Evolutionary conservation across 2,888 invertebrate genomes (phyloP).

Genomic region (Drosophila ustulata): DNA sequence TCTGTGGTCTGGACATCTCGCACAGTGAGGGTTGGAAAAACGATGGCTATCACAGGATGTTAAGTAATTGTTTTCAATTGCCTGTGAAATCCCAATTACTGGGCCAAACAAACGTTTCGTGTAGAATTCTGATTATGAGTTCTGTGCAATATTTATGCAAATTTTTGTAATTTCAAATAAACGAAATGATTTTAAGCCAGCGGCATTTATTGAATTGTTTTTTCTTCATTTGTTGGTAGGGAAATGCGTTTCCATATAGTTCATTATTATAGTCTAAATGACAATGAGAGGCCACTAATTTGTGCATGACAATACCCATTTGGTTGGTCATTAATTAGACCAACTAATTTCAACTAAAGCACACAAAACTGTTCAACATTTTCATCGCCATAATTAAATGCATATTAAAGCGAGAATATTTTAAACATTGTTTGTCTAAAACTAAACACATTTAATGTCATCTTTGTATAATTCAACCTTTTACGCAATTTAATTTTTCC

Average conservation of each 20-base stretch:
- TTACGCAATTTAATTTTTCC: slow-evolving; percentile 22
- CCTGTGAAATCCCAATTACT: slow-evolving; percentile 17
- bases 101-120: background rate
- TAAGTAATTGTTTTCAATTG: slow-evolving; percentile 43
- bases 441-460: background rate
- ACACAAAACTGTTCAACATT: slow-evolving; percentile 10
- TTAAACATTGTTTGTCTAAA: slow-evolving; percentile 17
- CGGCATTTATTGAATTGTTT: slow-evolving; percentile 42
- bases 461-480: slow-evolving; percentile 11
- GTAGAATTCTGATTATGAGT: slow-evolving; percentile 10
- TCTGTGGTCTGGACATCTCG: slow-evolving; percentile 28
- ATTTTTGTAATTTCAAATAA: slow-evolving; percentile 31
- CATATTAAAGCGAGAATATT: slow-evolving; percentile 14
- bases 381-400: slow-evolving; percentile 35
- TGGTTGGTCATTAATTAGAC: slow-evolving; percentile 54
- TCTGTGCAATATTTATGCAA: slow-evolving; percentile 40
- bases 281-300: slow-evolving; percentile 44
- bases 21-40: background rate
- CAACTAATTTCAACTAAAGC: slow-evolving; percentile 29
- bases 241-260: slow-evolving; percentile 25
- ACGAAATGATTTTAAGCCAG: slow-evolving; percentile 29
- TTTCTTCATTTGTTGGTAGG: slow-evolving; percentile 2
- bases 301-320: slow-evolving; percentile 57
- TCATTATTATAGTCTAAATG: slow-evolving; percentile 28
- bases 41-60: slow-evolving; percentile 6